Conservation (phyloP, 2,113 vertebrate genomes). For the Pluvianellus socialis region DNA sequence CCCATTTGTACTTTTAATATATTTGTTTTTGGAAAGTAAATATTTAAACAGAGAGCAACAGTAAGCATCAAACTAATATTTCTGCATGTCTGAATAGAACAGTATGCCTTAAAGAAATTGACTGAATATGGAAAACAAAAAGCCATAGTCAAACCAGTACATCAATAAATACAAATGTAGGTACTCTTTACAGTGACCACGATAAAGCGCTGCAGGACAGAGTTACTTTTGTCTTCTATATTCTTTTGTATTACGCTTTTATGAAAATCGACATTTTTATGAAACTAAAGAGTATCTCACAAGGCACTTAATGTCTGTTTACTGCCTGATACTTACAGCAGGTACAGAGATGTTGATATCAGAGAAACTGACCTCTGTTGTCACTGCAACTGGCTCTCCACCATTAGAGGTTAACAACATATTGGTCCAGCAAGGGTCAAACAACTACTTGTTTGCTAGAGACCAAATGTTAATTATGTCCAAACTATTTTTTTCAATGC, state of each 20-base stretch:
- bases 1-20: not conserved
- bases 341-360: not conserved
- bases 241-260: not conserved
- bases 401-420: not conserved
- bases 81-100: not conserved
- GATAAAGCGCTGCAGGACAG: not conserved
- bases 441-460: not conserved
- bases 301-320: not conserved
- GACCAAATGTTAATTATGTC: not conserved
- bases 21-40: not conserved
- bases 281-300: not conserved
- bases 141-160: not conserved
- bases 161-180: not conserved
- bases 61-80: not conserved
- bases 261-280: accelerated
- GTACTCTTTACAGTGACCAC: not conserved
- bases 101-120: not conserved
- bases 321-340: not conserved
- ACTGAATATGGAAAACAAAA: not conserved
- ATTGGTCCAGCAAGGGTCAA: not conserved
- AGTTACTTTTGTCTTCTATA: not conserved
- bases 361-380: not conserved
- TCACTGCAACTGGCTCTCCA: not conserved
- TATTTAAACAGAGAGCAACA: not conserved
- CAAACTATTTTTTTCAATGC: not conserved